Percentiles rank a stretch among this genome's conserved stretches.
These are phyloP conservation scores for Camelus bactrianus DNA, from an alignment of 2,113 vertebrate genomes.

Conservation along the genomic window DNA sequence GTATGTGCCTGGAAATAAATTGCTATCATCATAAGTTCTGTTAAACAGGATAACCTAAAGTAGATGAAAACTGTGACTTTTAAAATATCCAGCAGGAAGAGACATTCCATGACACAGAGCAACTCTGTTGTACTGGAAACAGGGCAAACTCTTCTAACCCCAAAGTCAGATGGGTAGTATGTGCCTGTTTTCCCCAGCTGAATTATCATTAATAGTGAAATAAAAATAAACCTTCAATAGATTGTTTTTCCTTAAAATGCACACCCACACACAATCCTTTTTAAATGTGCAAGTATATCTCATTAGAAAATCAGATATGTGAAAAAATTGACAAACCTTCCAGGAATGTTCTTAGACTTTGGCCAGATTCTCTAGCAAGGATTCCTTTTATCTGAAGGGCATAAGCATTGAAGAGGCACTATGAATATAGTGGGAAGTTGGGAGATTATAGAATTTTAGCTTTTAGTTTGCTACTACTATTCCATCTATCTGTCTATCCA, in stretches of 20 bases:
- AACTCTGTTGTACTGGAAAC: constrained; percentile 34
- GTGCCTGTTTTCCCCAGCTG: background rate
- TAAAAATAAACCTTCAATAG: constrained; percentile 57
- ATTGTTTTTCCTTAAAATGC: constrained; percentile 59
- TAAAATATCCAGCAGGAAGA: constrained; percentile 45
- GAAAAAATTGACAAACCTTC: constrained; percentile 47
- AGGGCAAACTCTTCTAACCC: constrained; percentile 14
- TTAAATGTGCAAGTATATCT: background rate
- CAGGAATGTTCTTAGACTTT: constrained; percentile 56
- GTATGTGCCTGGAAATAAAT: constrained; percentile 22
- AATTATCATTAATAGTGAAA: constrained; percentile 46
- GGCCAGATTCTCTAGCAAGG: constrained; percentile 44
- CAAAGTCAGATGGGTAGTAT: constrained; percentile 11
- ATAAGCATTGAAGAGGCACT: background rate
- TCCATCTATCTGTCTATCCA: background rate
- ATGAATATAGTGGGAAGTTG: background rate
- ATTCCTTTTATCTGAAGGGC: background rate
- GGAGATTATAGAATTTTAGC: background rate
- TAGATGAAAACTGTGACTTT: background rate
- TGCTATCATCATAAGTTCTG: background rate
- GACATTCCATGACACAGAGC: background rate
- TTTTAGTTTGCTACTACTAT: constrained; percentile 43
- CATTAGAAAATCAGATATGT: constrained; percentile 58
- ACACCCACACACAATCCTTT: background rate
- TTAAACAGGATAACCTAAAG: background rate